A percentile compares a stretch with the other conserved stretches of the same genome.
These are phyloP conservation scores for Brachyhypopomus occidentalis DNA, from an alignment of 2,113 vertebrate genomes.

Conservation along the genomic window DNA sequence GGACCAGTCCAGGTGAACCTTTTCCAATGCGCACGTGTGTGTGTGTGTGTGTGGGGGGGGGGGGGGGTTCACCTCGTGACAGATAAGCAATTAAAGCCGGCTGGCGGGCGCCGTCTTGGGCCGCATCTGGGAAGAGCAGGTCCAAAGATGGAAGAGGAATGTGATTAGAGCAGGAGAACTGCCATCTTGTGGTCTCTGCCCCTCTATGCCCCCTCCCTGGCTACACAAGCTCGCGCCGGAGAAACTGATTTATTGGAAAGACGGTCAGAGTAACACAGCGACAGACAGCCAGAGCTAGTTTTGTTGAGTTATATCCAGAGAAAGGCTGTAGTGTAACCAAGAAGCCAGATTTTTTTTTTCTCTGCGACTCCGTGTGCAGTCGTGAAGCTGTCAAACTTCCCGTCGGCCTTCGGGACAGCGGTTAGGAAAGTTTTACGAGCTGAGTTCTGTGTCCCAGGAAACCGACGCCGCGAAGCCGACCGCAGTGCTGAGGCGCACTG, in stretches of 20 bases:
- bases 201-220: slow-evolving; percentile 1
- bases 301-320: slow-evolving; percentile 37
- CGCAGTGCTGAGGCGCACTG: no score
- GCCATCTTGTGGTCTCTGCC: slow-evolving; percentile 41
- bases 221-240: neutral
- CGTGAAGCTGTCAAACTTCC: slow-evolving; percentile 12
- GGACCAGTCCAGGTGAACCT: slow-evolving; percentile 6
- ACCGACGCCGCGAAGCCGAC: neutral
- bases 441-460: neutral
- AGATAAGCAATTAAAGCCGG: slow-evolving; percentile 49
- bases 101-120: slow-evolving; percentile 24
- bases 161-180: slow-evolving; percentile 46
- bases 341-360: neutral
- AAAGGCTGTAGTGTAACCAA: slow-evolving; percentile 2
- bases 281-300: slow-evolving; percentile 38
- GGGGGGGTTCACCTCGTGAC: slow-evolving; percentile 42
- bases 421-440: slow-evolving; percentile 27
- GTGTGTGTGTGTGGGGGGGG: no score
- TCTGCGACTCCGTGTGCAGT: neutral
- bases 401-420: neutral
- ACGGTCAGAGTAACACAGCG: slow-evolving; percentile 17
- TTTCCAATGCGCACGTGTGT: slow-evolving; percentile 1
- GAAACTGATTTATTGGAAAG: slow-evolving; percentile 31
- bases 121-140: slow-evolving; percentile 13
- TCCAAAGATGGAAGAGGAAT: slow-evolving; percentile 41